phyloP scores from a whole-genome alignment of 2,113 vertebrate genomes.

The Pogona vitticeps region DNA sequence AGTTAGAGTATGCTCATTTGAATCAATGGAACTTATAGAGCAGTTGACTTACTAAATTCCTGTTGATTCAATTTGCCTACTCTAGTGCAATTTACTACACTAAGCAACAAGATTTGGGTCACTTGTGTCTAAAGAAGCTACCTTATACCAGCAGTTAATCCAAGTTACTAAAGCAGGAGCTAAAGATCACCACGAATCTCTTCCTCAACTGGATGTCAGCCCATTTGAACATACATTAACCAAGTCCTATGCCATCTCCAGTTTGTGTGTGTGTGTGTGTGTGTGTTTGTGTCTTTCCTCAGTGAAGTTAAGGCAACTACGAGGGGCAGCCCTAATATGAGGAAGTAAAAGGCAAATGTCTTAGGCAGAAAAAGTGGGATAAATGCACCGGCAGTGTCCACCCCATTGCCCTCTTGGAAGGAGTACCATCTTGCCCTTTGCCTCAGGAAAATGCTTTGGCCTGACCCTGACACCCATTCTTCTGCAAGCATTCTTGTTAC shows the following conservation, averaged over 20 bases:
- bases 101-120: too few species aligned
- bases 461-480: background rate
- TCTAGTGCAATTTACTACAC: too few species aligned
- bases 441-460: background rate
- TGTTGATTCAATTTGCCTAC: too few species aligned
- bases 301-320: background rate
- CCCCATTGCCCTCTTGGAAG: background rate
- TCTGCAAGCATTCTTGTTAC: background rate
- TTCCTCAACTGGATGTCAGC: background rate
- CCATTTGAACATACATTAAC: background rate
- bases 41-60: too few species aligned
- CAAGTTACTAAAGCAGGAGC: background rate
- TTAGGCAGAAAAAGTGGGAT: background rate
- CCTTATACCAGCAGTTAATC: background rate
- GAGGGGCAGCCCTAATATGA: background rate
- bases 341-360: background rate
- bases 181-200: background rate
- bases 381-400: background rate
- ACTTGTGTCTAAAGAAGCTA: background rate
- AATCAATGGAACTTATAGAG: too few species aligned
- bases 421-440: background rate
- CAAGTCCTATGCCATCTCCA: background rate
- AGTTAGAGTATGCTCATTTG: too few species aligned
- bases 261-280: background rate
- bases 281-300: too few species aligned